A percentile compares a stretch with the other conserved stretches of the same genome.
Evolutionary conservation across 2,797 vertebrate species (phyloP).

Genomic region (Myotis myotis): DNA sequence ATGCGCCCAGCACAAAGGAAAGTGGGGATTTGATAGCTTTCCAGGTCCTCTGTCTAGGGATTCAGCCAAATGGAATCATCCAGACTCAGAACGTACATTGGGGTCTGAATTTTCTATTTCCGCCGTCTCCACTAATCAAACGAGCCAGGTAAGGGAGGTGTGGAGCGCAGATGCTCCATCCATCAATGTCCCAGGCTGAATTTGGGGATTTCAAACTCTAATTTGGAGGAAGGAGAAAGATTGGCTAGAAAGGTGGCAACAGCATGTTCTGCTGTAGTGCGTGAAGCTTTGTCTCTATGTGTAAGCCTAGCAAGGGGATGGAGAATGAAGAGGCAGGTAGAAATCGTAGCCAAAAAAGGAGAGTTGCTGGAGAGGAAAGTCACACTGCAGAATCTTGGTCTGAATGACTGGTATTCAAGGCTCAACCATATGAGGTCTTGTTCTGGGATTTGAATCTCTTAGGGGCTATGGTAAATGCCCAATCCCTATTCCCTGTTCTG

Average conservation of each 20-base stretch:
- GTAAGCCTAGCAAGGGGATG: background rate
- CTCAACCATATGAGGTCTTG: background rate
- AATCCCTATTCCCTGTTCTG: background rate
- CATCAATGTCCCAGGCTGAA: constrained; percentile 12
- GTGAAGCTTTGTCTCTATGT: background rate
- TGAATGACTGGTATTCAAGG: background rate
- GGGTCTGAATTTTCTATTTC: constrained; percentile 52
- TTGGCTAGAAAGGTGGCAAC: background rate
- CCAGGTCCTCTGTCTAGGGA: constrained; percentile 60
- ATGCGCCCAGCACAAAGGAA: constrained; percentile 40
- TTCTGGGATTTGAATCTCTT: background rate
- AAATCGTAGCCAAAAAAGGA: background rate
- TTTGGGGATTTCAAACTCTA: constrained; percentile 8
- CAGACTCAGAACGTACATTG: constrained; percentile 51
- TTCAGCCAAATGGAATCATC: constrained; percentile 68
- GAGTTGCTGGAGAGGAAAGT: background rate
- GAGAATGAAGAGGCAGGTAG: background rate
- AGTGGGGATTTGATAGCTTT: constrained; percentile 66
- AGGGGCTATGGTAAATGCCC: background rate
- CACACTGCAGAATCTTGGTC: background rate
- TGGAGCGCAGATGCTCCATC: background rate
- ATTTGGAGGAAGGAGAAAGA: background rate
- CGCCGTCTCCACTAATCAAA: constrained; percentile 2
- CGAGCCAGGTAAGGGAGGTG: background rate
- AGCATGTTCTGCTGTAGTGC: background rate